These are phyloP conservation scores for Platalea minor DNA, from an alignment of 2,797 vertebrate species.

Conservation along the genomic window DNA sequence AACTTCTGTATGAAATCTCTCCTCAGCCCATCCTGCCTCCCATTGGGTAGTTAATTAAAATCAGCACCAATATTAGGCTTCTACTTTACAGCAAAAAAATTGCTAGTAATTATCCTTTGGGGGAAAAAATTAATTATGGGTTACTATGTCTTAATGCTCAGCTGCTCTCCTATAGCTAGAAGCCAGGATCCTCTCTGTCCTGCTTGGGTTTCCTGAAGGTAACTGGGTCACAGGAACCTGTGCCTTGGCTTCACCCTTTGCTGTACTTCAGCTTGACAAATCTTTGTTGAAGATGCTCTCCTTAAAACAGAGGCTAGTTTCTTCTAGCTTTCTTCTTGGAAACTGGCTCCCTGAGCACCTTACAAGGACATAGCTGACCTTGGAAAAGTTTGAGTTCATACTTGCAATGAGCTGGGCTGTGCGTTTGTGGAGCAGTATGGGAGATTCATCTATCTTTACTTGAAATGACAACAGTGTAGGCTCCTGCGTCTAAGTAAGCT, in stretches of 20 bases:
- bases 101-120: not conserved
- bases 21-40: not conserved
- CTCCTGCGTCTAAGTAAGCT: not conserved
- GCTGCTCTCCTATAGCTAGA: not conserved
- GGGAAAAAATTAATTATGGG: not conserved
- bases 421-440: not conserved
- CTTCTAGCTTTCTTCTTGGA: not conserved
- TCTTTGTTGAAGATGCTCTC: not conserved
- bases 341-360: not conserved
- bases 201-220: constrained; percentile 6
- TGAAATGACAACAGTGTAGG: not conserved
- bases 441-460: not conserved
- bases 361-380: not conserved
- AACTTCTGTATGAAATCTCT: not conserved
- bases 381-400: not conserved
- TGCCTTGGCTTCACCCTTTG: not conserved
- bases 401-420: not conserved
- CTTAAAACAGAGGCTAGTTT: constrained; percentile 1
- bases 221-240: not conserved
- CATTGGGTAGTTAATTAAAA: constrained; percentile 50
- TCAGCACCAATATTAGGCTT: not conserved
- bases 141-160: not conserved
- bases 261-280: not conserved
- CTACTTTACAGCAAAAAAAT: not conserved
- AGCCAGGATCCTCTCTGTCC: not conserved